Evolutionary conservation across 1,140 invertebrate genomes (phyloP).

Genomic region (Anastrepha obliqua): DNA sequence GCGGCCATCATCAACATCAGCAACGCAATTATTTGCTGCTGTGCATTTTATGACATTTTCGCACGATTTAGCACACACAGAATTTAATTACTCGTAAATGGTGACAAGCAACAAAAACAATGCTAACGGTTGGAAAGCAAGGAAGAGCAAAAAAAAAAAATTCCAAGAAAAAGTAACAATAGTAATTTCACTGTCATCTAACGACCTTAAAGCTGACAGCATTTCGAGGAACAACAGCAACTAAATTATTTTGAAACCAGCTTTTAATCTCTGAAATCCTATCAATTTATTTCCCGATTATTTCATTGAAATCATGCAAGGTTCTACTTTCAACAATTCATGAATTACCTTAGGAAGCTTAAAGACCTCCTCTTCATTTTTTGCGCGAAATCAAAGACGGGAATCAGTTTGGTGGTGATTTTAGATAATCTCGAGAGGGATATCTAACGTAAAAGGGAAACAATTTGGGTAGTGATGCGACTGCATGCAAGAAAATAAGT

Average conservation of each 20-base stretch:
- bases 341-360: neutral
- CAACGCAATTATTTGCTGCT: too few species aligned
- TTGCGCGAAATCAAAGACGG: neutral
- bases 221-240: neutral
- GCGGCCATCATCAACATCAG: too few species aligned
- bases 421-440: too few species aligned
- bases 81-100: slow-evolving; percentile 53
- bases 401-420: too few species aligned
- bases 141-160: neutral
- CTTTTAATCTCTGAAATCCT: neutral
- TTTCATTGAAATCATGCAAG: neutral
- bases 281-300: neutral
- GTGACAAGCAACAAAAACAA: slow-evolving; percentile 24
- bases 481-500: too few species aligned
- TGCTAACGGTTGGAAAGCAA: neutral
- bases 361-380: neutral
- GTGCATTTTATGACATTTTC: slow-evolving; percentile 51
- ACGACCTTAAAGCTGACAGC: neutral
- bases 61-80: slow-evolving; percentile 34
- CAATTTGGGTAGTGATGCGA: too few species aligned
- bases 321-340: neutral
- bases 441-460: too few species aligned
- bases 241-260: neutral
- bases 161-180: neutral
- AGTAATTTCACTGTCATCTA: neutral